Evolutionary conservation across 2,113 vertebrate species (phyloP).

Genomic region (Nyctibius bracteatus): DNA sequence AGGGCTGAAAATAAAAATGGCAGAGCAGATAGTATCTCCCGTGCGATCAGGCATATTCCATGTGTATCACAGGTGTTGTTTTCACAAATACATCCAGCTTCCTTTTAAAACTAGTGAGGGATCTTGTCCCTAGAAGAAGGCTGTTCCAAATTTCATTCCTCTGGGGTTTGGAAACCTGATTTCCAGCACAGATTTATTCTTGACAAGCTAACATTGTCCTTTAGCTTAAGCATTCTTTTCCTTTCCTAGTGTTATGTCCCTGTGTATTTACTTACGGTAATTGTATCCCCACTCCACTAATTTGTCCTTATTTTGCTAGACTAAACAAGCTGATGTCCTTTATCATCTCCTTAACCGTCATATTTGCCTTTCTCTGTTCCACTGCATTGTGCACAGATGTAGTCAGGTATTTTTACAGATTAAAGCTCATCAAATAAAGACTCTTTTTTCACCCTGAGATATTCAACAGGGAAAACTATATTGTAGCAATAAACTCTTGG

Average conservation of each 20-base stretch:
- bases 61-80: accelerated
- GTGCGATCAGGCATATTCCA: background rate
- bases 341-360: background rate
- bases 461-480: background rate
- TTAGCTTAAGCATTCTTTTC: constrained; percentile 14
- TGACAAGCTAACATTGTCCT: background rate
- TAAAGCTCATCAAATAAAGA: background rate
- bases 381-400: background rate
- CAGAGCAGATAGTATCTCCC: background rate
- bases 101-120: background rate
- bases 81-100: background rate
- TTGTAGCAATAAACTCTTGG: background rate
- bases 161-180: background rate
- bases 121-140: background rate
- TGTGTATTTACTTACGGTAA: background rate
- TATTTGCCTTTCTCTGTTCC: background rate
- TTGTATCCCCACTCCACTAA: background rate
- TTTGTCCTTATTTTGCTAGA: constrained; percentile 16
- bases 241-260: background rate
- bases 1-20: background rate
- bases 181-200: background rate
- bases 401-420: background rate
- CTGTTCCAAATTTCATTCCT: background rate
- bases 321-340: constrained; percentile 21
- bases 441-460: background rate